phyloP scores from a whole-genome alignment of 2,888 invertebrate species.

The Melinopterus prodromus region DNA sequence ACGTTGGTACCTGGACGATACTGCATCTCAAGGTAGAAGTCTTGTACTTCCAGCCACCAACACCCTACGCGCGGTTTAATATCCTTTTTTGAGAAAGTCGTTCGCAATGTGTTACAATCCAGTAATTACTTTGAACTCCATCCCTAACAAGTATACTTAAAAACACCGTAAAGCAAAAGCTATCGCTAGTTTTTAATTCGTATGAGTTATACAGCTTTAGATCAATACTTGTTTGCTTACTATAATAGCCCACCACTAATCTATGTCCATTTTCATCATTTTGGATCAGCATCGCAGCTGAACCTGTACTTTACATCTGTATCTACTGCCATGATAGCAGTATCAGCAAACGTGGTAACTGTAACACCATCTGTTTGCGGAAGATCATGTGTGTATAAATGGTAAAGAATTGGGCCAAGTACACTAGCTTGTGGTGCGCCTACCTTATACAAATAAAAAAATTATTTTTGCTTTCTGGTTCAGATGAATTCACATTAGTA shows the following conservation, averaged over 20 bases:
- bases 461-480: no score
- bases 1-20: slow-evolving; percentile 25
- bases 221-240: slow-evolving; percentile 48
- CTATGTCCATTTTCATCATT: slow-evolving; percentile 37
- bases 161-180: slow-evolving; percentile 37
- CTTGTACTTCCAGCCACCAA: slow-evolving; percentile 36
- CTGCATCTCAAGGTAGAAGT: slow-evolving; percentile 22
- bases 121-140: slow-evolving; percentile 31
- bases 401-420: no score
- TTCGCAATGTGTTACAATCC: slow-evolving; percentile 31
- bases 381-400: no score
- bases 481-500: no score
- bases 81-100: slow-evolving; percentile 32
- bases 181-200: slow-evolving; percentile 51
- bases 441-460: no score
- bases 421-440: no score
- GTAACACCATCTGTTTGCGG: no score
- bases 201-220: slow-evolving; percentile 51
- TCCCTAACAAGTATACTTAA: slow-evolving; percentile 28
- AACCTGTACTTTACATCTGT: slow-evolving; percentile 38
- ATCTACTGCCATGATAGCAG: no score
- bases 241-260: slow-evolving; percentile 41
- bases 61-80: slow-evolving; percentile 28
- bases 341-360: no score
- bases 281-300: slow-evolving; percentile 49